Percentiles rank a stretch among this genome's conserved stretches.
Conservation (phyloP, 2,888 invertebrate genomes). For the Dynastes maya region DNA sequence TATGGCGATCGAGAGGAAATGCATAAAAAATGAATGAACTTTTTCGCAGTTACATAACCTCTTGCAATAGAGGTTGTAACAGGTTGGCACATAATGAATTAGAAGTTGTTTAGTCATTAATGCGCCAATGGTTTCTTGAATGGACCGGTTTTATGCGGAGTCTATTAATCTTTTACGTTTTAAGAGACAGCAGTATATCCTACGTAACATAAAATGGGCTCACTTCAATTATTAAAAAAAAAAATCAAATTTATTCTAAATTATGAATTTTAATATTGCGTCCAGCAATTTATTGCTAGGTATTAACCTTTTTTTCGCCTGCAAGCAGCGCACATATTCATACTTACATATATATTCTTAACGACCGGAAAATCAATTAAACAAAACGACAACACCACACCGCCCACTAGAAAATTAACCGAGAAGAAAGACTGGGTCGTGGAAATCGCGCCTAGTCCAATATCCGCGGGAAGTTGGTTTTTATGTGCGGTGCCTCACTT, state of each 20-base stretch:
- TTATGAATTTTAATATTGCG: too few species aligned
- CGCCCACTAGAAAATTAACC: constrained; percentile 33
- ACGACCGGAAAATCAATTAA: constrained; percentile 35
- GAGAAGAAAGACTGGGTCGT: not conserved
- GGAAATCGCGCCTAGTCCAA: constrained; percentile 25
- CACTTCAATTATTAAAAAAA: too few species aligned
- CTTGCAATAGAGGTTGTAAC: constrained; percentile 1
- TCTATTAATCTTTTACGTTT: too few species aligned
- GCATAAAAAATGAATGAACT: constrained; percentile 32
- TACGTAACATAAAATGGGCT: too few species aligned
- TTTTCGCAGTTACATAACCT: constrained; percentile 17
- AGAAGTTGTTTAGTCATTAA: constrained; percentile 19
- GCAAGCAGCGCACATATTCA: not conserved
- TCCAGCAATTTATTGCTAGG: too few species aligned
- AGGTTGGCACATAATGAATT: constrained; percentile 3
- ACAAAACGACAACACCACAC: constrained; percentile 15
- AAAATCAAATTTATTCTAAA: too few species aligned
- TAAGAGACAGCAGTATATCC: too few species aligned
- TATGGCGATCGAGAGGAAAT: not conserved
- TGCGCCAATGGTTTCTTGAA: constrained; percentile 1
- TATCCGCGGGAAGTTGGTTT: constrained; percentile 44
- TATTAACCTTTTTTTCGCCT: not conserved
- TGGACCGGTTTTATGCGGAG: not conserved
- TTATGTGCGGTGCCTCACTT: constrained; percentile 30
- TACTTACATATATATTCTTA: not conserved